Conservation (phyloP, 2,113 vertebrate species). For the Pomatorhinus ruficollis region DNA sequence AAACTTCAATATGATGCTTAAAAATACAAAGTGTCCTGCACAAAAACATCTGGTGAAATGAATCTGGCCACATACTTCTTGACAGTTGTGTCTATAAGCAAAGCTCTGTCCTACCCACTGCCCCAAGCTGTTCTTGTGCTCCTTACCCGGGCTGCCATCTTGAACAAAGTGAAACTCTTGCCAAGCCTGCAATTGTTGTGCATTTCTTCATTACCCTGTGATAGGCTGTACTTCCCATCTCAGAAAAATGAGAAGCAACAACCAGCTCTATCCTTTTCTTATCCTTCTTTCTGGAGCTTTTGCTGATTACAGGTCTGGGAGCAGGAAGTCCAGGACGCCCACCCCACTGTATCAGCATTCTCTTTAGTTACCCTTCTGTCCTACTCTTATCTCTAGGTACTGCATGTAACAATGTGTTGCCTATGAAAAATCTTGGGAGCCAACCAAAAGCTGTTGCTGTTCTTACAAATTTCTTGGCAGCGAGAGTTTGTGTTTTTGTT, state of each 20-base stretch:
- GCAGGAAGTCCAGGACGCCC: background rate
- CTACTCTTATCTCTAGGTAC: background rate
- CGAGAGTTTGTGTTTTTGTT: background rate
- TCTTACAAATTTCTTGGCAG: background rate
- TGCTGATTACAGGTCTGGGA: rapidly evolving
- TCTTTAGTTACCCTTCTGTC: background rate
- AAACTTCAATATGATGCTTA: background rate
- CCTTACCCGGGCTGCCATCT: background rate
- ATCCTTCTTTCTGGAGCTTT: background rate
- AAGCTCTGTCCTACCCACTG: rapidly evolving
- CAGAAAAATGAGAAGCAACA: background rate
- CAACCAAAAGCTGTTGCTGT: background rate
- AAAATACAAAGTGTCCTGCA: background rate
- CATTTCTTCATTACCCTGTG: background rate
- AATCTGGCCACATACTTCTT: background rate
- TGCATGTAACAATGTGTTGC: background rate
- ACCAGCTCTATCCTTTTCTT: background rate
- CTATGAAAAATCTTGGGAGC: background rate
- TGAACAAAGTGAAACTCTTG: background rate
- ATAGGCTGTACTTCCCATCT: rapidly evolving
- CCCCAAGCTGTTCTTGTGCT: background rate
- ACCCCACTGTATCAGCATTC: background rate
- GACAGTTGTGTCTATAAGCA: rapidly evolving
- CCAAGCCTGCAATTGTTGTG: background rate
- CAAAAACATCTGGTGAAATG: background rate